Conservation (phyloP, 2,113 vertebrate species). For the Centropus bengalensis region DNA sequence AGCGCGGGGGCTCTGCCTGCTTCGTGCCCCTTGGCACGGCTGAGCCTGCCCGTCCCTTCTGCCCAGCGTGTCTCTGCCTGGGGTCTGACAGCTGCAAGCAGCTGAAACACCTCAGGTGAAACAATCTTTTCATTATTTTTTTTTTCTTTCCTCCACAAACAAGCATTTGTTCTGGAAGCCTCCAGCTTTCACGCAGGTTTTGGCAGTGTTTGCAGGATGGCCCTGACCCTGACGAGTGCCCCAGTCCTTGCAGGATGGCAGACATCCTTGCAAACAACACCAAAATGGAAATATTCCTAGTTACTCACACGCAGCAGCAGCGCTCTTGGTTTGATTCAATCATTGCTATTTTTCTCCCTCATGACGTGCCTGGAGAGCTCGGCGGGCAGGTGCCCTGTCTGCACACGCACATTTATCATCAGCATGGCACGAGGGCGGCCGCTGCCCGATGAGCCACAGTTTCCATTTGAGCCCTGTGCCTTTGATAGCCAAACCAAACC, state of each 20-base stretch:
- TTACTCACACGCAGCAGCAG: neutral
- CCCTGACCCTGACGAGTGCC: neutral
- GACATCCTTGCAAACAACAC: neutral
- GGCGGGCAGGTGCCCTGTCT: neutral
- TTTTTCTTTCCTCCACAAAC: neutral
- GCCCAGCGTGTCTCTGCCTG: neutral
- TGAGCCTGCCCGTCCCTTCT: neutral
- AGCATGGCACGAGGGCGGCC: neutral
- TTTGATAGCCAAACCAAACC: neutral
- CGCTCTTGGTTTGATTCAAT: neutral
- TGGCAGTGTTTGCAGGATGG: neutral
- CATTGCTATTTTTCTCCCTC: neutral
- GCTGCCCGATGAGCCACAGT: neutral
- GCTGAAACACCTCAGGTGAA: neutral
- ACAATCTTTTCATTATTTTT: no score
- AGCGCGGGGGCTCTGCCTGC: neutral
- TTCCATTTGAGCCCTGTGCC: neutral
- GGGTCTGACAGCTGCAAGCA: neutral
- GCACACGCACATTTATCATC: neutral
- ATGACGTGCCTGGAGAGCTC: neutral
- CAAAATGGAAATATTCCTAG: neutral
- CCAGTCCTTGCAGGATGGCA: neutral
- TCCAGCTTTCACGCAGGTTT: neutral
- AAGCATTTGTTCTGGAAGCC: neutral
- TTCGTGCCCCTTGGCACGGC: rapidly evolving